Percentiles rank a stretch among this genome's conserved stretches.
Evolutionary conservation across 2,888 invertebrate species (phyloP).

Genomic region (Perdita meconis): DNA sequence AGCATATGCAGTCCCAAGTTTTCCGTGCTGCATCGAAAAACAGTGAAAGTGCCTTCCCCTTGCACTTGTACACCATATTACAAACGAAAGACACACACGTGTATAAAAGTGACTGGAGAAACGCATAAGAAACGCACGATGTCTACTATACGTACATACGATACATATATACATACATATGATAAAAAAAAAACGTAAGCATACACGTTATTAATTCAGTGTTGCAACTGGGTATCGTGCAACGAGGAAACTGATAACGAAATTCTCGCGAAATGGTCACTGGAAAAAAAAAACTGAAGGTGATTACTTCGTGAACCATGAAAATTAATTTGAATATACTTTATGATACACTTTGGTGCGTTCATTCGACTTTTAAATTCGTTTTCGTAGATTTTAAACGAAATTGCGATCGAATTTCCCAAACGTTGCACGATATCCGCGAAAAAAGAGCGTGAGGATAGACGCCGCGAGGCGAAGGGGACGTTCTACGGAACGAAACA

Average conservation of each 20-base stretch:
- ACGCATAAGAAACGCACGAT: slow-evolving; percentile 68
- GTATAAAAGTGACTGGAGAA: slow-evolving; percentile 49
- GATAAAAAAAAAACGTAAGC: slow-evolving; percentile 58
- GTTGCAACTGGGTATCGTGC: slow-evolving; percentile 81
- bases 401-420: neutral
- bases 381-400: neutral
- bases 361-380: neutral
- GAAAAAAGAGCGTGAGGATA: slow-evolving; percentile 17
- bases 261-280: slow-evolving; percentile 42
- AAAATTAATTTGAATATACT: too few relatives aligned
- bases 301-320: slow-evolving; percentile 54
- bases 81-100: slow-evolving; percentile 65
- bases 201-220: slow-evolving; percentile 50
- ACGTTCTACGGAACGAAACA: slow-evolving; percentile 29
- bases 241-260: slow-evolving; percentile 74
- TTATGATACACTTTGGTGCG: too few relatives aligned
- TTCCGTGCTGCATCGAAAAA: slow-evolving; percentile 64
- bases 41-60: slow-evolving; percentile 84
- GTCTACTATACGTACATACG: slow-evolving; percentile 70
- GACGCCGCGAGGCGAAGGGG: slow-evolving; percentile 30
- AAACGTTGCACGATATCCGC: slow-evolving; percentile 48
- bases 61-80: slow-evolving; percentile 82
- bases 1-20: slow-evolving; percentile 35
- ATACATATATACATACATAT: slow-evolving; percentile 56
- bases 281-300: slow-evolving; percentile 11